phyloP scores from a whole-genome alignment of 2,888 invertebrate species.

The Cryptus viduatorius region DNA sequence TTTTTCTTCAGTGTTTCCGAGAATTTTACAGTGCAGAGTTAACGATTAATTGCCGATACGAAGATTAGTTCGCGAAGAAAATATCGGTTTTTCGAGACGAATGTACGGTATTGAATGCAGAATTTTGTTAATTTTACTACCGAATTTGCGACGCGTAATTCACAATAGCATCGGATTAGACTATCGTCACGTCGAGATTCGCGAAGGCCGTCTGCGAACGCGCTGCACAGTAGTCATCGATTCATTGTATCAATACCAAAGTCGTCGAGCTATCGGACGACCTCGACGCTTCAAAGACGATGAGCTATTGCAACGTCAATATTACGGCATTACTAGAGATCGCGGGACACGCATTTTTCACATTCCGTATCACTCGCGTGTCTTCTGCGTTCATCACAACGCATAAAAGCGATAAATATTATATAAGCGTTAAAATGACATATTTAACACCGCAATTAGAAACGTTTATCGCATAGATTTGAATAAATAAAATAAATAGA shows the following conservation, averaged over 20 bases:
- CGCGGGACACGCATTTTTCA: background rate
- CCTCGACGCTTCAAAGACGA: slow-evolving; percentile 27
- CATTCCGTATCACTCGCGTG: background rate
- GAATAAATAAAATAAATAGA: background rate
- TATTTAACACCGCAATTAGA: background rate
- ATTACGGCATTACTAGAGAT: slow-evolving; percentile 7
- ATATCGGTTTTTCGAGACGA: background rate
- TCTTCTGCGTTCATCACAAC: background rate
- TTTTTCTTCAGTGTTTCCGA: background rate
- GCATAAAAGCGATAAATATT: background rate
- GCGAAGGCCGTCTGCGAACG: slow-evolving; percentile 40
- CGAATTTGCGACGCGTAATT: slow-evolving; percentile 26
- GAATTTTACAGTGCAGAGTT: background rate
- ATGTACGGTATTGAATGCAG: too few species aligned
- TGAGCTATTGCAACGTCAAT: slow-evolving; percentile 17
- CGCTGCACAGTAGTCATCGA: slow-evolving; percentile 30
- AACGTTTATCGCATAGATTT: background rate
- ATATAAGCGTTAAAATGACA: background rate
- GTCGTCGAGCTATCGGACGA: background rate
- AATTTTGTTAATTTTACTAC: background rate
- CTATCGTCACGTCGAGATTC: slow-evolving; percentile 39
- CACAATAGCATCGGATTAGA: slow-evolving; percentile 25
- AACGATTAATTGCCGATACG: background rate
- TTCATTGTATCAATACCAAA: slow-evolving; percentile 47
- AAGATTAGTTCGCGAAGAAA: background rate